Conservation (phyloP, 2,797 vertebrate species). For the Trematomus bernacchii region DNA sequence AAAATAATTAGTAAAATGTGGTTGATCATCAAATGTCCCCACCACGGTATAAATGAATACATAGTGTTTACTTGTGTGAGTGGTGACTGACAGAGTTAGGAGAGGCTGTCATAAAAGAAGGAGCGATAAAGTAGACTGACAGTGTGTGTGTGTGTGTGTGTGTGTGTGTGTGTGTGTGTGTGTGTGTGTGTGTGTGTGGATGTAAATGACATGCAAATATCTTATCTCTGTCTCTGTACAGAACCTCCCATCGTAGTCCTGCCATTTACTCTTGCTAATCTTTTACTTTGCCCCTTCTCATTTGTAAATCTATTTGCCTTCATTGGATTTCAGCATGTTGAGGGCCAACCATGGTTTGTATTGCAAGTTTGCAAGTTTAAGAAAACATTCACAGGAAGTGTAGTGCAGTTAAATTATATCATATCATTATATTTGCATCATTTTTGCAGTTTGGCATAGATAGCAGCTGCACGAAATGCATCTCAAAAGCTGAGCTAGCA, state of each 20-base stretch:
- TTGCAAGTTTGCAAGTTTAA: neutral
- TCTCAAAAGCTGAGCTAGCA: neutral
- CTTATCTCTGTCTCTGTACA: neutral
- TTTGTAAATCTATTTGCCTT: neutral
- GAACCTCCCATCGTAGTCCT: neutral
- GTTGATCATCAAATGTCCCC: neutral
- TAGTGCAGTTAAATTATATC: neutral
- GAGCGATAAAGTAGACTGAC: neutral
- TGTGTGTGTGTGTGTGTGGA: neutral
- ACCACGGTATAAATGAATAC: neutral
- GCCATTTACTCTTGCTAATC: neutral
- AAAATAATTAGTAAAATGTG: neutral
- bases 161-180: neutral
- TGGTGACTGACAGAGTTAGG: neutral
- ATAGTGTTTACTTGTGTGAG: neutral
- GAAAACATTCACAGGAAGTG: neutral
- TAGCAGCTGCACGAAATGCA: neutral
- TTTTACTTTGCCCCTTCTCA: neutral
- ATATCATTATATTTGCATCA: neutral
- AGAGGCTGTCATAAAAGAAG: neutral
- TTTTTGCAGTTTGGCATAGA: neutral
- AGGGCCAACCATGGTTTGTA: neutral
- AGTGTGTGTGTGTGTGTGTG: neutral
- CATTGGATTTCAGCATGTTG: neutral
- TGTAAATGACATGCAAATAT: slow-evolving; percentile 59